phyloP scores from a whole-genome alignment of 2,113 vertebrate genomes.

The Upupa epops region DNA sequence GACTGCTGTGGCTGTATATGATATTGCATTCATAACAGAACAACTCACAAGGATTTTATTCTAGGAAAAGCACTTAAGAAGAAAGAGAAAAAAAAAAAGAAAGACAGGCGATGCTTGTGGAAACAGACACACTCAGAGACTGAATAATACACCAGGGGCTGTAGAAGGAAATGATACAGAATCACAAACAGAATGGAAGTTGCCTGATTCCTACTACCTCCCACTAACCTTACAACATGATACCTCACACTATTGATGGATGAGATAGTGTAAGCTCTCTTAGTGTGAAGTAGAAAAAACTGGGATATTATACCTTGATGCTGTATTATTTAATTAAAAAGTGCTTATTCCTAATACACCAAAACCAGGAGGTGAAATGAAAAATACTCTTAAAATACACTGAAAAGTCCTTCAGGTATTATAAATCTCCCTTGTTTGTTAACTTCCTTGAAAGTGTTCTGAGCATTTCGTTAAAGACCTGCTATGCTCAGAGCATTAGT shows the following conservation, averaged over 20 bases:
- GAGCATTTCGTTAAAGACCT: background rate
- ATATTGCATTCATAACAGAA: background rate
- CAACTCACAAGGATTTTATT: background rate
- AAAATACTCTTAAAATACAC: background rate
- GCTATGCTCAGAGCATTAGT: background rate
- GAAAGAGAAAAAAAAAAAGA: background rate
- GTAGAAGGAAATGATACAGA: background rate
- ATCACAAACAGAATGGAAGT: background rate
- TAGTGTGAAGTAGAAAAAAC: background rate
- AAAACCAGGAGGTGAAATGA: background rate
- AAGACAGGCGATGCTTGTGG: background rate
- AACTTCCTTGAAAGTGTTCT: background rate
- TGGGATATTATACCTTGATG: background rate
- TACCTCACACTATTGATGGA: background rate
- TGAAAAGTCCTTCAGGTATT: background rate
- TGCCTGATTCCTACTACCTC: background rate
- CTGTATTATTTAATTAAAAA: background rate
- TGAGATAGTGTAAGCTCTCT: background rate
- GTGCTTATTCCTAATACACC: background rate
- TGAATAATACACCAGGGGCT: background rate
- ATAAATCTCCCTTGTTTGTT: background rate
- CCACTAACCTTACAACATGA: background rate
- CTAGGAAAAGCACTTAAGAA: background rate
- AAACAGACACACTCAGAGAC: background rate
- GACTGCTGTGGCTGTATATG: background rate